Evolutionary conservation across 2,888 invertebrate species (phyloP).

Genomic region (Monoplex corrugatus): DNA sequence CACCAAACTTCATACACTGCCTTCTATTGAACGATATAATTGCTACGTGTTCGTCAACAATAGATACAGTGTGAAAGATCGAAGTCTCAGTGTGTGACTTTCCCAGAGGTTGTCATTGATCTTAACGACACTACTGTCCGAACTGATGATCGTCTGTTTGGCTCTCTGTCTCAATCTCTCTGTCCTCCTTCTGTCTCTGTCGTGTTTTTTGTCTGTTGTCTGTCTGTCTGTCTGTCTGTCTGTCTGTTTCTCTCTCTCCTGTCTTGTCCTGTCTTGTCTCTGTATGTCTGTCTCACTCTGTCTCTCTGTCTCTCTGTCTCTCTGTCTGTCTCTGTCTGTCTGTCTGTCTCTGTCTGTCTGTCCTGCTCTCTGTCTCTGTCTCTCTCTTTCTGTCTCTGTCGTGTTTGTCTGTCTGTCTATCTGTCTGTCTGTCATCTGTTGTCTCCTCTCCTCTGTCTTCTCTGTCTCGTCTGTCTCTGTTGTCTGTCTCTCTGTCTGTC

Average conservation of each 20-base stretch:
- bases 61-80: too few relatives aligned
- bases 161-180: background rate
- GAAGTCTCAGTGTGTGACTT: too few relatives aligned
- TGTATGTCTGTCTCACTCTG: background rate
- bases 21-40: too few relatives aligned
- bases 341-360: background rate
- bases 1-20: too few relatives aligned
- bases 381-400: too few relatives aligned
- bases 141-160: too few relatives aligned
- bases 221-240: too few relatives aligned
- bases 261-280: background rate
- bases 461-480: background rate
- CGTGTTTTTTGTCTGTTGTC: background rate
- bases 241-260: background rate
- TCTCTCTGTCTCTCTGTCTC: background rate
- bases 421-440: background rate
- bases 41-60: too few relatives aligned
- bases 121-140: too few relatives aligned
- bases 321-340: background rate
- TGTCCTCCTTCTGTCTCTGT: background rate
- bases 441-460: too few relatives aligned
- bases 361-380: background rate
- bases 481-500: background rate
- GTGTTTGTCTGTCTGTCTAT: background rate
- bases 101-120: too few relatives aligned